Base-by-base conservation (phyloP, 2,888 invertebrate species). In the Epinotia ramella region DNA sequence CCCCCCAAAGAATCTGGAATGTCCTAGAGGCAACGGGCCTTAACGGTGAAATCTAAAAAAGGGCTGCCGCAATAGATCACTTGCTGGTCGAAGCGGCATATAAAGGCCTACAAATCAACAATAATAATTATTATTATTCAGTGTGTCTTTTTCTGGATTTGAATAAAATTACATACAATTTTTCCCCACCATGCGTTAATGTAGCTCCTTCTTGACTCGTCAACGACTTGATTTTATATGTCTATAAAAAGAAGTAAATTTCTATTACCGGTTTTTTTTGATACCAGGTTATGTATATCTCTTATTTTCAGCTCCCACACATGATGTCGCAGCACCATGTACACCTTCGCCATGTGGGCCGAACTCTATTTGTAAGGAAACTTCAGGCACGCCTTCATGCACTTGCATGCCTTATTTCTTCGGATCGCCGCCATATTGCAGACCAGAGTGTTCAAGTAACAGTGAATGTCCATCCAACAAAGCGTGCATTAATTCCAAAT, bases 361-460 rank as follows among this genome's bases (percentile, higher is more conserved):
- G 71, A 91, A 96, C 84, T 95, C 97, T 0, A 91, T 95, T 82
- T 97, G 96, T 82, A 92, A 95, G 84, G 95, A 94, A 72, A 84
- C 95, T 49, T 90, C 91, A 60, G 95, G 94, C 66, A 91, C 95
- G 78, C 96, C 96, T n/a, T 95, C 96, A 0, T 97, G 97, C 84
- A 95, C 96, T 66, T 97, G 97, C 86, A 86, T 96, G 80, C 92
- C 95, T 73, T 95, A 95, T 74, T 97, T 95, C 85, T 93, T 96
- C 77, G 97, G 97, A 73, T 92, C 95, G n/a, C 97, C 97, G 44
- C 97, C 97, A 68, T 96, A 96, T 84, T 97, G 97, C 83, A 95
- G 96, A 82, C 97, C 97, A 4, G 96, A 96, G 89, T 97, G 96
- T 88, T 91, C 96, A 20, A 95, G 96, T 78, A 96, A 96, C 86